phyloP scores from a whole-genome alignment of 2,113 vertebrate species.

The Rutilus rutilus region DNA sequence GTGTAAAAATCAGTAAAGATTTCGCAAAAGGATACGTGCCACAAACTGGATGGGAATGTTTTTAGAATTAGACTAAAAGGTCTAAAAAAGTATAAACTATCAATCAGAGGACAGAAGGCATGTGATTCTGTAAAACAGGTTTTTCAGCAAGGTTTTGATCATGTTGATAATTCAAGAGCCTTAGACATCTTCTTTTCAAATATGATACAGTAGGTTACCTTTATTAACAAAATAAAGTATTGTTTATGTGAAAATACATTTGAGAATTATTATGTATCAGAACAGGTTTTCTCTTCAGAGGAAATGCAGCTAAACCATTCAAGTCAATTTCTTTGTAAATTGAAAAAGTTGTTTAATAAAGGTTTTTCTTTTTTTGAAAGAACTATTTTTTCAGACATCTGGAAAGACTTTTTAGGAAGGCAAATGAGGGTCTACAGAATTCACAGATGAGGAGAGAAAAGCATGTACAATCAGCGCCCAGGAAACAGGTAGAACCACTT shows the following conservation, averaged over 20 bases:
- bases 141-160: too few species aligned
- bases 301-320: neutral
- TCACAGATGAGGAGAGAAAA: neutral
- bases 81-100: too few species aligned
- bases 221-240: neutral
- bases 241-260: neutral
- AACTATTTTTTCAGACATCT: too few species aligned
- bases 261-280: neutral
- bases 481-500: slow-evolving; percentile 81
- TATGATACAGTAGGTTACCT: too few species aligned
- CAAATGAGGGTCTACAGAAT: neutral
- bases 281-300: neutral
- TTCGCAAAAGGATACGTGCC: too few species aligned
- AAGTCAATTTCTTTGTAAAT: neutral
- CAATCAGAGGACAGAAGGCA: too few species aligned
- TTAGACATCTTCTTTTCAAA: too few species aligned
- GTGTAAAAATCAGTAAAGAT: too few species aligned
- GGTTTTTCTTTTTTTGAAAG: neutral
- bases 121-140: too few species aligned
- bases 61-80: too few species aligned
- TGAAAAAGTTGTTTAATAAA: neutral
- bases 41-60: too few species aligned
- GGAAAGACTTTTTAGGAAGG: neutral
- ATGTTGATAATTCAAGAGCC: too few species aligned
- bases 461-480: slow-evolving; percentile 63